Evolutionary conservation across 1,140 invertebrate species (phyloP).

Genomic region (Pogonus chalceus): DNA sequence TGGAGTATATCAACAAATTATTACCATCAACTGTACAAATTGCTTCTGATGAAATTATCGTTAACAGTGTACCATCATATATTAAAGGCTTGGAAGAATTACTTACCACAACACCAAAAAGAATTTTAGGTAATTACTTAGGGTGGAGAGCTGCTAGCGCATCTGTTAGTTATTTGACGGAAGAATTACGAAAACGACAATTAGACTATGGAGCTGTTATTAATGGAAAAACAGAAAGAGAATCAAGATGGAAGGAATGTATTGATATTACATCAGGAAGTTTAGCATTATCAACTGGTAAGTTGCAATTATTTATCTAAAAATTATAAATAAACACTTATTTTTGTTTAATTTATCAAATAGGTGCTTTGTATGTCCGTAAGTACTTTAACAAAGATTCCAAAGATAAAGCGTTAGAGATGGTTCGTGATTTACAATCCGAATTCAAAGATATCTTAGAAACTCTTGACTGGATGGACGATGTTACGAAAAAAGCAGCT

Average conservation of each 20-base stretch:
- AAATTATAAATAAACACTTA: not conserved
- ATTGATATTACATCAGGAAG: constrained; percentile 39
- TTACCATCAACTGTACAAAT: constrained; percentile 33
- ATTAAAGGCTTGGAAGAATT: constrained; percentile 44
- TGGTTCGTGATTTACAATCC: constrained; percentile 53
- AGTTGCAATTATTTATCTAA: constrained; percentile 3
- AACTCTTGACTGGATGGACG: constrained; percentile 61
- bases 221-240: constrained; percentile 41
- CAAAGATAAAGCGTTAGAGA: constrained; percentile 46
- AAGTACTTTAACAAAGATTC: constrained; percentile 45
- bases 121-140: constrained; percentile 54
- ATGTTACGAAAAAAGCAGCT: constrained; percentile 46
- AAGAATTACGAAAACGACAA: constrained; percentile 41
- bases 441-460: constrained; percentile 47
- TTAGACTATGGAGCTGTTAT: constrained; percentile 45
- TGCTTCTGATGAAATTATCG: constrained; percentile 40
- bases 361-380: constrained; percentile 44
- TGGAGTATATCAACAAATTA: constrained; percentile 47
- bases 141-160: constrained; percentile 47
- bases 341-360: constrained; percentile 35
- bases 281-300: constrained; percentile 15
- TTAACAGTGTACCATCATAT: constrained; percentile 50
- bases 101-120: constrained; percentile 43
- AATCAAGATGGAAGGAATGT: constrained; percentile 48
- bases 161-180: constrained; percentile 44